Percentiles rank a stretch among this genome's conserved stretches.
phyloP scores from a whole-genome alignment of 1,140 invertebrate species.

The Ceratina calcarata region DNA sequence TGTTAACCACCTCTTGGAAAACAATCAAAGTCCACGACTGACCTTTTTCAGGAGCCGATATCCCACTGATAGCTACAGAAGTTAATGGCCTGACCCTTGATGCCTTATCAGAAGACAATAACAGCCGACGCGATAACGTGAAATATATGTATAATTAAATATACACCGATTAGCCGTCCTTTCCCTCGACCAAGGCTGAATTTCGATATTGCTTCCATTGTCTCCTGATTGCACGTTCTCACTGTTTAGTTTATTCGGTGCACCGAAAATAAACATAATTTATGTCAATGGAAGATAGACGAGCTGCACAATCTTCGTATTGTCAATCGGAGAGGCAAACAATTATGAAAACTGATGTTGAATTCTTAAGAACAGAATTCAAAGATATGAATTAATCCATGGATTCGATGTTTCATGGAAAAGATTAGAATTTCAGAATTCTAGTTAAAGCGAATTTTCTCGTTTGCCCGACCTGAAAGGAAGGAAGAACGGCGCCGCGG shows the following conservation, averaged over 20 bases:
- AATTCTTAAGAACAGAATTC: too few relatives aligned
- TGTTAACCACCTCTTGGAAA: conserved; percentile 21
- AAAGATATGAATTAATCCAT: too few relatives aligned
- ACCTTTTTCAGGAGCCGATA: conserved; percentile 53
- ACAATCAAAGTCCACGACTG: conserved; percentile 46
- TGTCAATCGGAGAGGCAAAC: too few relatives aligned
- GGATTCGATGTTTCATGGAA: too few relatives aligned
- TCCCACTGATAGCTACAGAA: conserved; percentile 49
- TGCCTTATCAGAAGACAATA: conserved; percentile 45
- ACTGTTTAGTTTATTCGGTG: too few relatives aligned
- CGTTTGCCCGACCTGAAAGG: not conserved
- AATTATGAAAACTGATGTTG: too few relatives aligned
- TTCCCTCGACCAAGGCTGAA: conserved; percentile 1
- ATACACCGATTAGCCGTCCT: not conserved
- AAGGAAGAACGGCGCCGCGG: not conserved
- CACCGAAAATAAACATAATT: not conserved
- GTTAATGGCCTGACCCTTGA: conserved; percentile 15
- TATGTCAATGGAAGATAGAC: not conserved
- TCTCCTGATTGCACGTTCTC: not conserved
- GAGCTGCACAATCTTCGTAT: not conserved
- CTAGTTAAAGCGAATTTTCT: too few relatives aligned
- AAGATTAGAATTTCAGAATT: too few relatives aligned
- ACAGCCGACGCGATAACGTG: conserved; percentile 12
- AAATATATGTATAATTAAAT: not conserved
- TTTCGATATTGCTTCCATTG: not conserved